phyloP scores from a whole-genome alignment of 2,888 invertebrate species.

The Hydrotaea diabolus region DNA sequence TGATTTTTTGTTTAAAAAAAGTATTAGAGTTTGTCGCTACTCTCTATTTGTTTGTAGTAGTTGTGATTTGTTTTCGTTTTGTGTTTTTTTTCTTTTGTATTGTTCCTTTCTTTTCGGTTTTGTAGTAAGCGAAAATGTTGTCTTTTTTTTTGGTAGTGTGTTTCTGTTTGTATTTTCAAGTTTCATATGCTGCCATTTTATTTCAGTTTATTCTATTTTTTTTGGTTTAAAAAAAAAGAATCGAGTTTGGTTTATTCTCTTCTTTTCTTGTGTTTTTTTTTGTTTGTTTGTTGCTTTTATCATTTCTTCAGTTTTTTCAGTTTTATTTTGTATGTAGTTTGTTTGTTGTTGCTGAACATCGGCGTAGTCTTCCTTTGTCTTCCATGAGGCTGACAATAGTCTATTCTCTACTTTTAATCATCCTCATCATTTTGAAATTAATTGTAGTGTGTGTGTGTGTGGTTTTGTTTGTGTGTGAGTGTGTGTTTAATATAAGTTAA shows the following conservation, averaged over 20 bases:
- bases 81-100: constrained; percentile 50
- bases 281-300: constrained; percentile 21
- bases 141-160: constrained; percentile 15
- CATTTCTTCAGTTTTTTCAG: constrained; percentile 15
- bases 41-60: constrained; percentile 49
- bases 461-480: constrained; percentile 57
- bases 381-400: no score
- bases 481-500: constrained; percentile 57
- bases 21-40: constrained; percentile 10
- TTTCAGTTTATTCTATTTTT: constrained; percentile 42
- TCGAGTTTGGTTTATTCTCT: constrained; percentile 45
- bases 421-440: background rate
- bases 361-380: background rate
- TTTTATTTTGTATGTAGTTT: no score
- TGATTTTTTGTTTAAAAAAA: background rate
- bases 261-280: no score
- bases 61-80: constrained; percentile 69
- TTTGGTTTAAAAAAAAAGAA: constrained; percentile 37
- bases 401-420: background rate
- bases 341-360: no score
- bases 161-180: constrained; percentile 46
- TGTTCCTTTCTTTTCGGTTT: constrained; percentile 67
- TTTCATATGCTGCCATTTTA: constrained; percentile 59
- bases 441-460: background rate
- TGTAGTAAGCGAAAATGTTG: constrained; percentile 38